Conservation (phyloP, 2,797 vertebrate genomes). For the Saxicola maurus region DNA sequence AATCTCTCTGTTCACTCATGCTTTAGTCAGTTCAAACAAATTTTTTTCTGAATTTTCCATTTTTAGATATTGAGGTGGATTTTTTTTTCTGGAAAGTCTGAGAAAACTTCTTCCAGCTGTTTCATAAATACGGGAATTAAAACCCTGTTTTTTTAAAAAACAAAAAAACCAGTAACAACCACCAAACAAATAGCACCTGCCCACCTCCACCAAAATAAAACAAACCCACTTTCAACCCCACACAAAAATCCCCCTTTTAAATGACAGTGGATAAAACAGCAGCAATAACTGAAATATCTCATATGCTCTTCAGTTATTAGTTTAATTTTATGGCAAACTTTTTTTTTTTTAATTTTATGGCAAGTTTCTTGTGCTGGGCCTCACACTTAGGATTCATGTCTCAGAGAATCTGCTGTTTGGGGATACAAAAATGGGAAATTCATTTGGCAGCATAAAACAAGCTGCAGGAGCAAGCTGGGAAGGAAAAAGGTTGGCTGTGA, state of each 20-base stretch:
- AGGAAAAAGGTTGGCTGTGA: neutral
- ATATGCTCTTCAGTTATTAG: neutral
- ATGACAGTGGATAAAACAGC: neutral
- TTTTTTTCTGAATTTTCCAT: neutral
- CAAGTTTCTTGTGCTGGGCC: neutral
- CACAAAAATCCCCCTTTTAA: neutral
- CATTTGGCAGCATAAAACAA: neutral
- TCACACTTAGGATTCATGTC: fast-evolving
- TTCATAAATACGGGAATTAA: neutral
- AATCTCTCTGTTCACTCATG: neutral
- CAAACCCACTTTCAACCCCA: neutral
- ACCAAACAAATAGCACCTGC: neutral
- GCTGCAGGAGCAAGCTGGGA: neutral
- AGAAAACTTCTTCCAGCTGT: neutral
- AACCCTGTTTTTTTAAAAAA: neutral
- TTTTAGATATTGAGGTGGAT: neutral
- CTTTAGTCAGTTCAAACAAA: neutral
- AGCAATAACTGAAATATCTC: neutral
- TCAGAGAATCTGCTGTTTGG: neutral
- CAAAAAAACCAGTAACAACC: neutral
- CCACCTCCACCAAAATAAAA: neutral
- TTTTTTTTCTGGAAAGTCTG: neutral
- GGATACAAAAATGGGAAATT: neutral
- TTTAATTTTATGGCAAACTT: neutral
- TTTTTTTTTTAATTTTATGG: no score